Base-by-base conservation (phyloP, 2,888 invertebrate genomes). In the Pristionchus arcanus region DNA sequence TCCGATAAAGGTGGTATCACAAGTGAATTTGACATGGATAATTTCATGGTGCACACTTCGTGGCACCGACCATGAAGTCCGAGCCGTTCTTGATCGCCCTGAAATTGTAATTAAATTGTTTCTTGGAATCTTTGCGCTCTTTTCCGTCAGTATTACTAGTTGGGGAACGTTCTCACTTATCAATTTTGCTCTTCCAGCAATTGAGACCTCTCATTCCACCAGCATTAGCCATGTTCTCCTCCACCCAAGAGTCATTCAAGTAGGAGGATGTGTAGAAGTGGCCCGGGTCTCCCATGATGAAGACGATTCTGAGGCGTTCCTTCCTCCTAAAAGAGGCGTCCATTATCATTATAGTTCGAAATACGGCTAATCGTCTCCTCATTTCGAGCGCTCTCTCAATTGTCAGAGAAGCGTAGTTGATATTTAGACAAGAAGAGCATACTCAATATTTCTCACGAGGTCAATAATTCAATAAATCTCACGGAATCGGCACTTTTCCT, bases 201-300 rank as follows among this genome's bases (percentile, higher is more conserved):
- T 91, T 53, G 89, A 92, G 90, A 25, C 91, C 90, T 28, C 89
- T 28, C 25, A 91, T 86, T 16, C 93, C 93, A 49, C 92, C 93
- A 9, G 90, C 68, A 19, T 90, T 63, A 21, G 86, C 85, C 90
- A 93, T 91, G 28, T 90, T 90, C 59, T 90, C 90, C 68, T 92
- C 91, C 16, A 92, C 89, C 93, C 93, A 93, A 2, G 88, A 88
- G 21, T 91, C 71, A 66, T 92, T 92, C 86, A 91, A 86, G 53
- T 93, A 93, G 0, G 92, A 92, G 16, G 91, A 91, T 53, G 87
- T 81, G 89, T 93, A 93, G 90, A 91, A 93, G 42, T 91, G 90
- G 59, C 91, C 93, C 0, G 93, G 93, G 89, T 93, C 93, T 21
- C 91, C 90, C 37, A 91, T 90, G 21, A 93, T 71, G 2, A 92